Evolutionary conservation across 1,140 invertebrate species (phyloP), one percentile per base, ranked within the genome.

Genomic region (Conus betulinus): DNA sequence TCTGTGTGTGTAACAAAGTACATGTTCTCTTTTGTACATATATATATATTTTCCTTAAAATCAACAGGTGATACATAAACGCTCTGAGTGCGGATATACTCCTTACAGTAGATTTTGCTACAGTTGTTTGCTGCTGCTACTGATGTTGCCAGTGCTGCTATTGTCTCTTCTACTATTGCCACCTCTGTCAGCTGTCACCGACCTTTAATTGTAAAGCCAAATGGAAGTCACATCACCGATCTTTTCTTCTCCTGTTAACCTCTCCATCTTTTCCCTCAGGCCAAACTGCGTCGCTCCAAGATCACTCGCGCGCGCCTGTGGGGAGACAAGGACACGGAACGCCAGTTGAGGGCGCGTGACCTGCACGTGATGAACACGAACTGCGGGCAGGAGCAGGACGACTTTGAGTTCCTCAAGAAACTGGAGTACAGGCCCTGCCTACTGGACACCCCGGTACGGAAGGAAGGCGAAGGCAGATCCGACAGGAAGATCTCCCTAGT

Each of bases 351-450:
- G 39, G 89, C 90, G 13, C 89, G 88, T 85, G 88, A 91, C 55
- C 78, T 91, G 57, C 89, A 90, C 84, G 90, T 89, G 67, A 81
- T 92, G n/a, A 92, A 92, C 78, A 89, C 89, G 17, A 88, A 91
- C 74, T 87, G 90, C 82, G 90, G 89, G 39, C 83, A 91, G 78
- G 87, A 78, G 51, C 88, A 92, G 20, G 84, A 90, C 15, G 90
- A 92, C 79, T 90, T 90, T n/a, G 90, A 91, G 51, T 91, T 92
- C 67, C 74, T 92, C 5, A 90, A 91, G 81, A 91, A 91, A 53
- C 79, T 92, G 57, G 57, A 89, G 39, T 55, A 74, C 20, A 78
- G 76, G 57, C 88, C 88, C 51, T 89, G 85, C n/a, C 57, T 60
- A 0, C 84, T 74, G 27, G 87, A 84, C 60, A 5, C 13, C 3